phyloP scores from a whole-genome alignment of 2,797 vertebrate genomes.

The Megalops cyprinoides region DNA sequence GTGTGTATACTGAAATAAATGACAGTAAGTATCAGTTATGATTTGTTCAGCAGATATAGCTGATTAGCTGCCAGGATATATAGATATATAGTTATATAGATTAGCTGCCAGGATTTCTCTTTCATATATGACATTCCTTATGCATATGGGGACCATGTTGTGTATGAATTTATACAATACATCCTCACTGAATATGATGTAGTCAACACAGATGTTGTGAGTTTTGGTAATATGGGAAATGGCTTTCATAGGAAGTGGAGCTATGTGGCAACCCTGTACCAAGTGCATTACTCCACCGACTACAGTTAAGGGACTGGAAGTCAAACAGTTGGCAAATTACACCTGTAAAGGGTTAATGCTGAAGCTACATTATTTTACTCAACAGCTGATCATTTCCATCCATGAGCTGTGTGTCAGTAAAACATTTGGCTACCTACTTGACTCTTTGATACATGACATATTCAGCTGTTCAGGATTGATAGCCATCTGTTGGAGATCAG shows the following conservation, averaged over 20 bases:
- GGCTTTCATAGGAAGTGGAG: not conserved
- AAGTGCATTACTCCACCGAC: constrained; percentile 12
- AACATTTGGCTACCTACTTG: not conserved
- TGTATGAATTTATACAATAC: too few relatives aligned
- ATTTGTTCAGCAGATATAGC: not conserved
- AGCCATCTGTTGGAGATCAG: constrained; percentile 31
- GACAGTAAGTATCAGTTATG: not conserved
- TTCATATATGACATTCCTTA: not conserved
- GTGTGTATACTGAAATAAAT: constrained; percentile 27
- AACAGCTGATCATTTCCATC: constrained; percentile 39
- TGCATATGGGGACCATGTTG: not conserved
- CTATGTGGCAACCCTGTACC: not conserved
- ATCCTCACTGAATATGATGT: not conserved
- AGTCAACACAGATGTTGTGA: not conserved
- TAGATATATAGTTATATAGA: too few relatives aligned
- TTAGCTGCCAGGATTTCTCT: not conserved
- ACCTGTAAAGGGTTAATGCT: constrained; percentile 49
- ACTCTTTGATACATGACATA: not conserved
- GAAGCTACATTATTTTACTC: constrained; percentile 15
- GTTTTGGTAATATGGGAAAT: constrained; percentile 7
- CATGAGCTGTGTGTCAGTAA: not conserved
- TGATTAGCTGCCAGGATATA: not conserved
- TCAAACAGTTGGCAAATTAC: too few relatives aligned
- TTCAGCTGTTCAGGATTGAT: constrained; percentile 39
- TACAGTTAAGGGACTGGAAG: not conserved